phyloP scores from a whole-genome alignment of 2,888 invertebrate species.

The Orthosia cruda region DNA sequence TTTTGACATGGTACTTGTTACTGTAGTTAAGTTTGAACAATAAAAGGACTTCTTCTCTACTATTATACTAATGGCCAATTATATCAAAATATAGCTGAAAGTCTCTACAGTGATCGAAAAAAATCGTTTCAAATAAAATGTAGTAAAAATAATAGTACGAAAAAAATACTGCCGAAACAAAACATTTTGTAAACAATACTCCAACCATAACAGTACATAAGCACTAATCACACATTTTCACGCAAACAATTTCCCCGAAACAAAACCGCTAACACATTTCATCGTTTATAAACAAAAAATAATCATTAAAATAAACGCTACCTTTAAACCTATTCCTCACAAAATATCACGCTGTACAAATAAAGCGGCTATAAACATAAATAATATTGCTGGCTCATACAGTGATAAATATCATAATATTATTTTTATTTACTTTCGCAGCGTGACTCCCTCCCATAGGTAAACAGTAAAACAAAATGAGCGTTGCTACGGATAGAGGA shows the following conservation, averaged over 20 bases:
- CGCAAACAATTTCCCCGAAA: constrained; percentile 20
- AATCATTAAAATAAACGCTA: constrained; percentile 61
- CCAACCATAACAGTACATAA: not conserved
- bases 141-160: not conserved
- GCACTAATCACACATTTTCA: constrained; percentile 17
- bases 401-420: constrained; percentile 69
- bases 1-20: not conserved
- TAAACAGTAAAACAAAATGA: constrained; percentile 67
- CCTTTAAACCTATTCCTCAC: constrained; percentile 59
- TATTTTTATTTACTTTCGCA: constrained; percentile 73
- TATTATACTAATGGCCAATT: not conserved
- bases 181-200: not conserved
- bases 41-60: not conserved
- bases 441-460: constrained; percentile 62
- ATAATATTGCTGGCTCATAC: constrained; percentile 57
- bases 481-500: constrained; percentile 26
- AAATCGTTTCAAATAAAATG: not conserved
- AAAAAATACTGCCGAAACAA: not conserved
- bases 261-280: constrained; percentile 39
- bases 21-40: not conserved
- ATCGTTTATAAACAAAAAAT: constrained; percentile 61
- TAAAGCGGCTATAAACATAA: constrained; percentile 55
- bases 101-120: too few relatives aligned
- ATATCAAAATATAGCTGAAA: not conserved
- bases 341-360: constrained; percentile 62